These are phyloP conservation scores for Odontocerum albicorne DNA, from an alignment of 2,888 invertebrate genomes.

Conservation along the genomic window DNA sequence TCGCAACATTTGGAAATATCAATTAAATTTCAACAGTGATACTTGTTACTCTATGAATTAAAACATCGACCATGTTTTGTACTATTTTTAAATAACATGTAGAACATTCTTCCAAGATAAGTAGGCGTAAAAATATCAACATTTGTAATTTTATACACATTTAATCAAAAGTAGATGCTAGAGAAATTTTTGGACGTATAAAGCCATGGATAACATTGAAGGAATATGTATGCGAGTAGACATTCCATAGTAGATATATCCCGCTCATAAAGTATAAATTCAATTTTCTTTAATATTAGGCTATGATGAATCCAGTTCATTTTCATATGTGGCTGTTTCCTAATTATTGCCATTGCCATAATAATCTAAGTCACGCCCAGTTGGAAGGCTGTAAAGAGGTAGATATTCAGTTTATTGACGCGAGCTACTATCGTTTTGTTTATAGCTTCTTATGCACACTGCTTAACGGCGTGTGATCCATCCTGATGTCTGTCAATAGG, in stretches of 20 bases:
- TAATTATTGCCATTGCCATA: constrained; percentile 35
- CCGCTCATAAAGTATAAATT: constrained; percentile 12
- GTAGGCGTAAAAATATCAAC: constrained; percentile 36
- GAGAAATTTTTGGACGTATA: constrained; percentile 27
- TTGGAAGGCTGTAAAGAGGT: no score
- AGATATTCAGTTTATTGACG: no score
- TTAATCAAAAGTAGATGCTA: constrained; percentile 35
- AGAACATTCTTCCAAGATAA: constrained; percentile 36
- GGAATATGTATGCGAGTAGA: constrained; percentile 33
- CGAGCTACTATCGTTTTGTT: no score
- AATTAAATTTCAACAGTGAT: constrained; percentile 16
- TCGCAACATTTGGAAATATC: constrained; percentile 8
- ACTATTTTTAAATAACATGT: constrained; percentile 26
- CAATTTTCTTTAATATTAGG: constrained; percentile 10
- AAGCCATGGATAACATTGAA: constrained; percentile 32
- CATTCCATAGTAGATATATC: constrained; percentile 32
- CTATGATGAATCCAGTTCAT: constrained; percentile 22
- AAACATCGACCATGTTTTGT: constrained; percentile 35
- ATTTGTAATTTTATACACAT: constrained; percentile 37
- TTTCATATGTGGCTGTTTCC: constrained; percentile 29
- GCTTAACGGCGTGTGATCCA: no score
- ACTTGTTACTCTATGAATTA: constrained; percentile 19
- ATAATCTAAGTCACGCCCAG: constrained; percentile 34
- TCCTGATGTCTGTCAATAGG: no score
- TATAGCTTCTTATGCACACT: constrained; percentile 25